Conservation (phyloP, 2,888 invertebrate species). For the Apoda limacodes region DNA sequence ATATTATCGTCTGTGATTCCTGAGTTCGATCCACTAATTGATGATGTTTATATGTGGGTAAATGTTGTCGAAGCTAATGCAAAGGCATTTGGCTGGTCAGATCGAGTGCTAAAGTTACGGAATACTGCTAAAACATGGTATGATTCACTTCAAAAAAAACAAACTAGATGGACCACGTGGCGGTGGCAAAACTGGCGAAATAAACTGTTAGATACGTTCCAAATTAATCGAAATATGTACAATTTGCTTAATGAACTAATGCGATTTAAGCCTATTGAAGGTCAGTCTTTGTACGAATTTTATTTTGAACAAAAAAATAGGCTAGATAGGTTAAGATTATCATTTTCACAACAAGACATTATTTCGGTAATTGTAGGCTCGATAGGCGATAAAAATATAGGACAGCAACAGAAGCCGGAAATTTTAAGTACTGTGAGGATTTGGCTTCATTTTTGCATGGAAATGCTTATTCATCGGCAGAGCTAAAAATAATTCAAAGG, state of each 20-base stretch:
- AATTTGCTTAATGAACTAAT: constrained; percentile 15
- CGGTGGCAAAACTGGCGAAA: constrained; percentile 23
- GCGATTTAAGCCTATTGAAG: constrained; percentile 7
- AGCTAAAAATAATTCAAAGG: constrained; percentile 5
- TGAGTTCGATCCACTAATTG: constrained; percentile 17
- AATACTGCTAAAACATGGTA: constrained; percentile 23
- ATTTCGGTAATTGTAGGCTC: constrained; percentile 21
- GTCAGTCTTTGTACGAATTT: constrained; percentile 22
- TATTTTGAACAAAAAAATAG: constrained; percentile 18
- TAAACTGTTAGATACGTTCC: constrained; percentile 19
- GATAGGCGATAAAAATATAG: constrained; percentile 20
- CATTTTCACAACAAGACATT: constrained; percentile 18
- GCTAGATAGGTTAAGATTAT: constrained; percentile 19
- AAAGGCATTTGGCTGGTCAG: constrained; percentile 21
- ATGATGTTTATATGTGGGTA: constrained; percentile 20
- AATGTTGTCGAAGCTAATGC: constrained; percentile 23
- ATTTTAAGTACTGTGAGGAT: constrained; percentile 20
- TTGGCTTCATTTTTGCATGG: constrained; percentile 14
- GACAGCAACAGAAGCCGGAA: constrained; percentile 17
- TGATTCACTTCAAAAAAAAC: constrained; percentile 19
- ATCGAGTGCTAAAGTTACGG: constrained; percentile 17
- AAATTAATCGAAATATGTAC: constrained; percentile 18
- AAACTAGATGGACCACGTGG: constrained; percentile 23
- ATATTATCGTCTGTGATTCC: constrained; percentile 18
- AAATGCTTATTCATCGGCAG: constrained; percentile 13